A percentile compares a stretch with the other conserved stretches of the same genome.
These are phyloP conservation scores for Dasypus novemcinctus DNA, from an alignment of 2,113 vertebrate species.

Conservation along the genomic window DNA sequence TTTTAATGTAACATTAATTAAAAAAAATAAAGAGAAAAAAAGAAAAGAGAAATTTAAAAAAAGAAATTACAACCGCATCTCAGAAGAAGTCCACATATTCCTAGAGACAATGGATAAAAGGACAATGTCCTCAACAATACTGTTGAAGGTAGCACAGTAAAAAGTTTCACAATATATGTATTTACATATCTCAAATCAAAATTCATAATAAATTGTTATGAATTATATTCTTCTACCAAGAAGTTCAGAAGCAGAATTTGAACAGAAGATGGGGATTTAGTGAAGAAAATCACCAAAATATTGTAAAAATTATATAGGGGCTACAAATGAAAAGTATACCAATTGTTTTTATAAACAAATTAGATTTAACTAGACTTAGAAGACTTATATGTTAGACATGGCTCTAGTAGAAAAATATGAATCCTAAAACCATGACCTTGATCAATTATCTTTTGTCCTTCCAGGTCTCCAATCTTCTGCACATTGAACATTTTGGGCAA, in stretches of 20 bases:
- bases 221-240: not conserved
- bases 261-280: not conserved
- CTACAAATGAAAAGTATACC: not conserved
- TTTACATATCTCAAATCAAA: conserved; percentile 9
- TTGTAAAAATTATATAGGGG: not conserved
- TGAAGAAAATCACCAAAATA: not conserved
- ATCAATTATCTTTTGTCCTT: not conserved
- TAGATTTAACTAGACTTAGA: not conserved
- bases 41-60: no score
- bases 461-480: not conserved
- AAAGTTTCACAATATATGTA: not conserved
- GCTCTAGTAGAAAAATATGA: not conserved
- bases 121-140: not conserved
- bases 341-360: not conserved
- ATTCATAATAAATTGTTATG: not conserved
- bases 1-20: no score
- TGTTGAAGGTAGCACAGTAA: not conserved
- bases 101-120: not conserved
- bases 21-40: no score
- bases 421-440: not conserved
- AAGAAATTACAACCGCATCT: conserved; percentile 7
- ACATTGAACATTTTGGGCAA: not conserved
- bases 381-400: not conserved
- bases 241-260: not conserved
- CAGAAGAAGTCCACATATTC: not conserved